Base-by-base conservation (phyloP, 2,888 invertebrate genomes). In the Tetanocera ferruginea region DNA sequence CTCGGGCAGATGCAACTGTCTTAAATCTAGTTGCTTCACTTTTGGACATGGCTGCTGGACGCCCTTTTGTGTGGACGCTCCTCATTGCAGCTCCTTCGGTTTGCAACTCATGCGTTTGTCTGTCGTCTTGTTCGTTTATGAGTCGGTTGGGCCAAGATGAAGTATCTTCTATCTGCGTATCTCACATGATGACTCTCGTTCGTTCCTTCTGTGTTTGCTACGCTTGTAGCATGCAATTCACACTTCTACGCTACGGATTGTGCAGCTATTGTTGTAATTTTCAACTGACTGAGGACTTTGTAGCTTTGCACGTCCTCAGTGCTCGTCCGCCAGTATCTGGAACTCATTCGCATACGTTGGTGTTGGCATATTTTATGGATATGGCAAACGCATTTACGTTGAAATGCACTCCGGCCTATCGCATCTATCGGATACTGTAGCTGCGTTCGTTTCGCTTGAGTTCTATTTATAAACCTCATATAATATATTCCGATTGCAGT, bases 331-430 rank as follows among this genome's bases (percentile, higher is more conserved):
- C 23, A 55, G 55, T 55, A n/a, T n/a, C 55, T 55, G 55, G 19
- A 55, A 55, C 55, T 19, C 55, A 55, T 55, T 55, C 55, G n/a
- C 55, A 19, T n/a, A 55, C 55, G 19, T 55, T 55, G 55, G 55
- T 55, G 55, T 55, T 55, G 55, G 55, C 55, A 55, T 55, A 55
- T 55, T 55, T 55, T 55, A 55, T 55, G 19, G 55, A 19, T 55
- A n/a, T 55, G 19, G 55, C 55, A 55, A 19, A 55, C 55, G 55
- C 23, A 55, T 55, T n/a, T 55, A 55, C 55, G 55, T 55, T 55
- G 55, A 55, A 55, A 55, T 55, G 55, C 55, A 55, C 55, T 55
- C 19, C 23, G 19, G 55, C 23, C 55, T 55, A 55, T 55, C 55
- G 55, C 55, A 55, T 55, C 55, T 55, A 55, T 55, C 55, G 55